Conservation (phyloP, 2,113 vertebrate species). For the Zosterops pallidus region DNA sequence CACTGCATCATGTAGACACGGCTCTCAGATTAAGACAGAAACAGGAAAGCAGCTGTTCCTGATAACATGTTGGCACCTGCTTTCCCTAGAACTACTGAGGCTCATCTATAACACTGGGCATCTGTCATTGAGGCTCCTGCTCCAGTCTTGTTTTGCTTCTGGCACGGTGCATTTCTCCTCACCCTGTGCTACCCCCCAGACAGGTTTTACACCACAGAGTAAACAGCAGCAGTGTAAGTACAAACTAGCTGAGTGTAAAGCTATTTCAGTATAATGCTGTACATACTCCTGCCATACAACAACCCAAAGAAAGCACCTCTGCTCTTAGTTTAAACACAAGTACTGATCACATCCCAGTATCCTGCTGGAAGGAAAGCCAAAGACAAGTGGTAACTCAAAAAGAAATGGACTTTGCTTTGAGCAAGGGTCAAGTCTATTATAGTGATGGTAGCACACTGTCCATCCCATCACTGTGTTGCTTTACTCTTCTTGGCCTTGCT, state of each 20-base stretch:
- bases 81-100: background rate
- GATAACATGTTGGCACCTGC: background rate
- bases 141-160: background rate
- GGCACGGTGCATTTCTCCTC: background rate
- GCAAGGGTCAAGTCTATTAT: background rate
- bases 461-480: conserved; percentile 87
- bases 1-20: background rate
- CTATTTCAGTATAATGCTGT: background rate
- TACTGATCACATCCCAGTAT: conserved; percentile 3
- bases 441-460: background rate
- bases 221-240: background rate
- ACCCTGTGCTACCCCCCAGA: background rate
- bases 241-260: conserved; percentile 2
- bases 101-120: background rate
- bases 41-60: conserved; percentile 18
- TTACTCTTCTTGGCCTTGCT: conserved; percentile 98
- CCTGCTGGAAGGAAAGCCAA: conserved; percentile 51
- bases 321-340: background rate
- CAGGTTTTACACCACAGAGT: background rate
- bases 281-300: background rate
- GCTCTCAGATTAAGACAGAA: background rate
- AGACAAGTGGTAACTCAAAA: conserved; percentile 33
- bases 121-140: background rate
- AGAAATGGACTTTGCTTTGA: conserved; percentile 48
- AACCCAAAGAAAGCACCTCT: background rate